These are phyloP conservation scores for Trissolcus japonicus DNA, from an alignment of 2,888 invertebrate genomes.

Conservation along the genomic window DNA sequence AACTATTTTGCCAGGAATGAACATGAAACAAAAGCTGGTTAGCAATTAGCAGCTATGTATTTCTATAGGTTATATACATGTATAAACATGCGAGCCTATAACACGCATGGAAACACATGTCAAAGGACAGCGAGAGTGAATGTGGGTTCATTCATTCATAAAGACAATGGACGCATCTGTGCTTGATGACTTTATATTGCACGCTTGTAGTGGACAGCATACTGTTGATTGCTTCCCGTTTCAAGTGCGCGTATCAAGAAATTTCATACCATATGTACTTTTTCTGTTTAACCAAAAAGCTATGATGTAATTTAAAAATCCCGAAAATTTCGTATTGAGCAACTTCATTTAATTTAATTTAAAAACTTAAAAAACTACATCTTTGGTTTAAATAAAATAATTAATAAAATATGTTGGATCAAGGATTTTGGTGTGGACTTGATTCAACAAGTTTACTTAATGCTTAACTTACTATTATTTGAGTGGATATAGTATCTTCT, in stretches of 20 bases:
- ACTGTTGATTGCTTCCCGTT: slow-evolving; percentile 40
- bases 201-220: slow-evolving; percentile 43
- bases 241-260: slow-evolving; percentile 35
- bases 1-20: slow-evolving; percentile 15
- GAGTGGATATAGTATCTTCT: no score
- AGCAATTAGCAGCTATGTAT: slow-evolving; percentile 39
- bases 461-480: no score
- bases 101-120: slow-evolving; percentile 48
- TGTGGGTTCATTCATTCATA: slow-evolving; percentile 56
- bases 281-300: not conserved
- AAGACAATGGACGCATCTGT: slow-evolving; percentile 56
- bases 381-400: no score
- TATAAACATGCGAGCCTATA: slow-evolving; percentile 50
- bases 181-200: slow-evolving; percentile 57
- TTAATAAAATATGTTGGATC: no score
- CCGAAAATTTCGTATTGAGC: no score
- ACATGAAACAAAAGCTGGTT: slow-evolving; percentile 28
- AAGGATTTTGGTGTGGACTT: no score
- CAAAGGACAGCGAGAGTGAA: slow-evolving; percentile 57
- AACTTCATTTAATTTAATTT: no score
- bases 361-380: no score
- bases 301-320: no score
- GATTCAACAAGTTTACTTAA: no score
- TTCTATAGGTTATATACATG: slow-evolving; percentile 34
- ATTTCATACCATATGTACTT: slow-evolving; percentile 27